Evolutionary conservation across 1,140 invertebrate species (phyloP).

Genomic region (Calephelis nemesis): DNA sequence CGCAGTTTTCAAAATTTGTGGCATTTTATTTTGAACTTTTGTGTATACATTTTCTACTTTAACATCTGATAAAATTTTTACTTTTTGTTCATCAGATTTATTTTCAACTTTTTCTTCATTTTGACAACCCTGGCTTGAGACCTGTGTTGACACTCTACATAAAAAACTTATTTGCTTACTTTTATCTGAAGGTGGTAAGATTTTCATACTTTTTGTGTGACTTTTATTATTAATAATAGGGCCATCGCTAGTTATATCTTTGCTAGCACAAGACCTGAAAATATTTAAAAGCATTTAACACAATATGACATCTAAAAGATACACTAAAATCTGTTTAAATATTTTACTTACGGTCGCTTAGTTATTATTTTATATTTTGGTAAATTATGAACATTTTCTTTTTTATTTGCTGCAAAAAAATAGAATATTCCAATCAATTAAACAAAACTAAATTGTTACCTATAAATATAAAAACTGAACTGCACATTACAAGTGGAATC

Average conservation of each 20-base stretch:
- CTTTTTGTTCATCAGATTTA: slow-evolving; percentile 47
- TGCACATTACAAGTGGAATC: no score
- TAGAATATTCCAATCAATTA: neutral
- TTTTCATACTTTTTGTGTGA: slow-evolving; percentile 17
- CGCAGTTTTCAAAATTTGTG: slow-evolving; percentile 42
- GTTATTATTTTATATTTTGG: slow-evolving; percentile 50
- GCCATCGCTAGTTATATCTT: slow-evolving; percentile 20
- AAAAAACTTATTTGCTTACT: slow-evolving; percentile 11
- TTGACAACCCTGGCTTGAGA: neutral
- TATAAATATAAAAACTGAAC: no score
- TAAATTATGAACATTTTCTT: slow-evolving; percentile 31
- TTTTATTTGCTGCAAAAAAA: slow-evolving; percentile 8
- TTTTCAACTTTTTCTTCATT: slow-evolving; percentile 14
- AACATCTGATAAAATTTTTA: slow-evolving; percentile 64
- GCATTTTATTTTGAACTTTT: slow-evolving; percentile 31
- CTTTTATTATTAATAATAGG: slow-evolving; percentile 29
- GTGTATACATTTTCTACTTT: slow-evolving; percentile 49
- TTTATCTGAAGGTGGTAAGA: slow-evolving; percentile 13
- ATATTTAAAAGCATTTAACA: slow-evolving; percentile 14
- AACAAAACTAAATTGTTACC: slow-evolving; percentile 16
- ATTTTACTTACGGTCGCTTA: slow-evolving; percentile 43
- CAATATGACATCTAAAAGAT: neutral
- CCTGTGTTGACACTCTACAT: neutral
- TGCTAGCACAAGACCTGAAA: slow-evolving; percentile 29
- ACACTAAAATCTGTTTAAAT: neutral